These are phyloP conservation scores for Eupsilia transversa DNA, from an alignment of 2,888 invertebrate species.

Conservation along the genomic window DNA sequence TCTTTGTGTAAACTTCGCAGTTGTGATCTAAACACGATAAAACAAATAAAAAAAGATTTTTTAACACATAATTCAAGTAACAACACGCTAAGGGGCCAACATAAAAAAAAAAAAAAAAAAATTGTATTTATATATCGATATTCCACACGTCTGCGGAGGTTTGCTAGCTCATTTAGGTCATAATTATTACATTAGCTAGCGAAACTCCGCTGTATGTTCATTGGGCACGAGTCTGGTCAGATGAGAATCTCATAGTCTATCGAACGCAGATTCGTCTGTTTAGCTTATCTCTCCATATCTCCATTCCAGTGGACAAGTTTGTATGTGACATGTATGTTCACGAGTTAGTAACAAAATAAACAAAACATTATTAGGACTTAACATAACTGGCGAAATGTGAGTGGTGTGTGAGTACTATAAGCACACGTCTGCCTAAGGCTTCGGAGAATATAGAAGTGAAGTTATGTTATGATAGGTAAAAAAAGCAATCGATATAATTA, in stretches of 20 bases:
- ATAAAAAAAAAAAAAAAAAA: no score
- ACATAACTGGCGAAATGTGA: neutral
- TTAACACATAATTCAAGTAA: neutral
- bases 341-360: neutral
- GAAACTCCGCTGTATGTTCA: neutral
- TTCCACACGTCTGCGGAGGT: neutral
- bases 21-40: neutral
- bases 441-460: no score
- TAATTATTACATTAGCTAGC: no score
- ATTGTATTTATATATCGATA: no score
- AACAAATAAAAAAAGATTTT: neutral
- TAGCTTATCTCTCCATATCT: neutral
- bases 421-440: neutral
- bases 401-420: neutral
- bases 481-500: neutral
- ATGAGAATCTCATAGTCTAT: neutral
- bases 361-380: neutral
- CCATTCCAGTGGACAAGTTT: neutral
- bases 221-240: neutral
- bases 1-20: neutral
- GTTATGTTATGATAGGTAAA: no score
- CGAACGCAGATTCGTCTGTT: neutral
- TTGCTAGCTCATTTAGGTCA: neutral
- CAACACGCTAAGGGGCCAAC: no score
- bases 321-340: neutral